phyloP scores from a whole-genome alignment of 2,888 invertebrate genomes.

The Ophioninae sp. region DNA sequence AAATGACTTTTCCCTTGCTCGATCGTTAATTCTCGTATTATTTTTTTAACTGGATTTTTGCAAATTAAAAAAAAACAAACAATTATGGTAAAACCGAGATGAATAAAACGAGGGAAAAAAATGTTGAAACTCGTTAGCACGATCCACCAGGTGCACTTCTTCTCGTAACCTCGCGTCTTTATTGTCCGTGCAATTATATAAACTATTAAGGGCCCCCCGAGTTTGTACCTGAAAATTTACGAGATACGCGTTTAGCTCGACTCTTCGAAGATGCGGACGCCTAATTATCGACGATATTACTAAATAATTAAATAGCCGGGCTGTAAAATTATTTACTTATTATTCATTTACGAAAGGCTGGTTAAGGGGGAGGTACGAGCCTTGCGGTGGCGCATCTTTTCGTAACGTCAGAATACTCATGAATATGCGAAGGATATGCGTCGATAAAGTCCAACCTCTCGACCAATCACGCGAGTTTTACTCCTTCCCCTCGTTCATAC shows the following conservation, averaged over 20 bases:
- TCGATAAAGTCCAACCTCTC: slow-evolving; percentile 33
- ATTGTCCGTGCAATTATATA: background rate
- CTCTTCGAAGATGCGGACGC: slow-evolving; percentile 61
- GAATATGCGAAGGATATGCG: slow-evolving; percentile 20
- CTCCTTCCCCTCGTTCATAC: slow-evolving; percentile 8
- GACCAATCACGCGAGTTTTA: slow-evolving; percentile 21
- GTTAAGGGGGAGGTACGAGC: slow-evolving; percentile 6
- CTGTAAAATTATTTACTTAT: slow-evolving; percentile 74
- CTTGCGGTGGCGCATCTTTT: background rate
- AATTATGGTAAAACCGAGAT: background rate
- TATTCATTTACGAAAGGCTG: slow-evolving; percentile 63
- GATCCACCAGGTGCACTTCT: slow-evolving; percentile 13
- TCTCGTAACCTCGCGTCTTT: slow-evolving; percentile 16
- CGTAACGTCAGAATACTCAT: slow-evolving; percentile 10
- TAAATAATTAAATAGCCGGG: slow-evolving; percentile 71
- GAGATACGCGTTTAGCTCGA: slow-evolving; percentile 10
- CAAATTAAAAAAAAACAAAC: background rate
- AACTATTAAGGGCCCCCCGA: slow-evolving; percentile 3
- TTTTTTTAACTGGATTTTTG: background rate
- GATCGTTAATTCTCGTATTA: background rate
- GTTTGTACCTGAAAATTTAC: slow-evolving; percentile 25
- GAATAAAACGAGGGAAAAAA: background rate
- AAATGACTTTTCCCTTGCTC: slow-evolving; percentile 1
- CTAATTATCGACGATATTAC: slow-evolving; percentile 69
- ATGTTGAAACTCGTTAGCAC: background rate